A percentile compares a stretch with the other conserved stretches of the same genome.
phyloP scores from a whole-genome alignment of 2,797 vertebrate genomes.

The Micrastur ruficollis region DNA sequence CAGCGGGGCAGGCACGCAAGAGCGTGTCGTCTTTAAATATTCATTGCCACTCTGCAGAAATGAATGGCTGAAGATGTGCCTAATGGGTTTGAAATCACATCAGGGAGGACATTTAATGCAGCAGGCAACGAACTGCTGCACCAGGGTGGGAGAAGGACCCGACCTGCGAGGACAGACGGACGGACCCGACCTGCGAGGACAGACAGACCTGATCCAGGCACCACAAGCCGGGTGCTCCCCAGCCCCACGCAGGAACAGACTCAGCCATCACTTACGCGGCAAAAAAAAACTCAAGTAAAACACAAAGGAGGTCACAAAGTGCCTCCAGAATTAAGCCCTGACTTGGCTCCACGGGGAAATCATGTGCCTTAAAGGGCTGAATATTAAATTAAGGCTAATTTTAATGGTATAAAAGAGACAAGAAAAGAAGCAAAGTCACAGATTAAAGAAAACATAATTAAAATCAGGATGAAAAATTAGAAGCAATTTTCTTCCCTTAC shows the following conservation, averaged over 20 bases:
- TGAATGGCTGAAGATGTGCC: rapidly evolving
- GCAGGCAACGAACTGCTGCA: neutral
- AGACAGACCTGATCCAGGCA: neutral
- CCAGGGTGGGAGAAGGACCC: neutral
- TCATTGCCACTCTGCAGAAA: neutral
- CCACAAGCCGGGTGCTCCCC: rapidly evolving
- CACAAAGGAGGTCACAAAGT: neutral
- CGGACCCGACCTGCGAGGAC: neutral
- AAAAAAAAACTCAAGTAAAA: neutral
- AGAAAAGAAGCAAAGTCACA: neutral
- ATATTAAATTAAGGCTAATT: constrained; percentile 11
- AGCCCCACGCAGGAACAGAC: rapidly evolving
- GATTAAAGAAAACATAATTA: neutral
- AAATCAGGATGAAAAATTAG: neutral
- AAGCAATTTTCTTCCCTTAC: neutral
- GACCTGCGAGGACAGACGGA: neutral
- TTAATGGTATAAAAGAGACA: neutral
- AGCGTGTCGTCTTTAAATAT: neutral
- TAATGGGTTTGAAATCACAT: neutral
- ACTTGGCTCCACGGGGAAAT: neutral
- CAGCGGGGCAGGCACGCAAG: neutral
- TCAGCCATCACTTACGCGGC: rapidly evolving
- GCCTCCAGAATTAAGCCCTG: neutral
- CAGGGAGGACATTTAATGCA: neutral
- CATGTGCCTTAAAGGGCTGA: neutral